Conservation (phyloP, 2,113 vertebrate species). For the Macroglossus sobrinus region DNA sequence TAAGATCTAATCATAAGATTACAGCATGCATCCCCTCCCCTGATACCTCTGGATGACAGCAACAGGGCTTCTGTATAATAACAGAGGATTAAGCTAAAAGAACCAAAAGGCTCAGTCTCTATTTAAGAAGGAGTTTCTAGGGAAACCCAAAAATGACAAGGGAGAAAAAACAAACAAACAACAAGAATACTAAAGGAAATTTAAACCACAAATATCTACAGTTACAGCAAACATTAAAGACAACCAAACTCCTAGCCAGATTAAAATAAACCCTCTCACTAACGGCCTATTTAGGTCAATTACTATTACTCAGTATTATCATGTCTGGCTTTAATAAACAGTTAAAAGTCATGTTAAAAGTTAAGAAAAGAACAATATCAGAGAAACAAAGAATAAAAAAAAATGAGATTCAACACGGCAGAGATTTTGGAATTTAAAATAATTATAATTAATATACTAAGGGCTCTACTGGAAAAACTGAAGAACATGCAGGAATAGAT, state of each 20-base stretch:
- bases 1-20: neutral
- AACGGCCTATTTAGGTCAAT: neutral
- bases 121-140: neutral
- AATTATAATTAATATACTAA: neutral
- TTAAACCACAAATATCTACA: neutral
- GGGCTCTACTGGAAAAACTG: neutral
- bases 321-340: neutral
- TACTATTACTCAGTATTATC: neutral
- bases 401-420: neutral
- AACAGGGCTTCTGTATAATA: neutral
- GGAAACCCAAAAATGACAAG: neutral
- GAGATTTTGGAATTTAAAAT: neutral
- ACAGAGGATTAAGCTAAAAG: neutral
- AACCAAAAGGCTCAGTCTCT: neutral
- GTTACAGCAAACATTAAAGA: neutral
- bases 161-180: neutral
- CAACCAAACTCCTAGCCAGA: neutral
- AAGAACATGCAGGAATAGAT: neutral
- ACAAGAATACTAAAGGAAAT: neutral
- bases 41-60: neutral
- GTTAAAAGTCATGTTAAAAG: neutral
- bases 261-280: neutral
- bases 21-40: neutral
- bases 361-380: neutral
- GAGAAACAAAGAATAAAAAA: neutral